Percentiles rank a stretch among this genome's conserved stretches.
These are phyloP conservation scores for Azorinus chamasolen DNA, from an alignment of 2,888 invertebrate genomes.

Conservation along the genomic window DNA sequence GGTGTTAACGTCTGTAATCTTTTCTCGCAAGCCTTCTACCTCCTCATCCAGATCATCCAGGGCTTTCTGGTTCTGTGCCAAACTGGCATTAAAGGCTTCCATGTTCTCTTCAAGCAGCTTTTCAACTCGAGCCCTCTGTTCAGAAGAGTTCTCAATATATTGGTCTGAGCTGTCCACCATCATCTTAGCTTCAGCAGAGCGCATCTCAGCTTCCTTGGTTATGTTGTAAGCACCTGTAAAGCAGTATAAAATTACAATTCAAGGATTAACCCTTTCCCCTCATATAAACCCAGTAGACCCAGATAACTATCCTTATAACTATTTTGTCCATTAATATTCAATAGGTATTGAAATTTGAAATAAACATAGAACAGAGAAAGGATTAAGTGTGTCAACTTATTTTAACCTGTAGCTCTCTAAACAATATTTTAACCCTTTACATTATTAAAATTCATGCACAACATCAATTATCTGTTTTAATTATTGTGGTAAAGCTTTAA, in stretches of 20 bases:
- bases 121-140: constrained; percentile 78
- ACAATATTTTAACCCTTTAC: too few relatives aligned
- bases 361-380: too few relatives aligned
- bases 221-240: constrained; percentile 93
- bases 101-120: constrained; percentile 87
- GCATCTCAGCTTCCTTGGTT: constrained; percentile 91
- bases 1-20: constrained; percentile 94
- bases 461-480: too few relatives aligned
- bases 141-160: constrained; percentile 87
- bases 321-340: too few relatives aligned
- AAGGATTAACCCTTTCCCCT: too few relatives aligned
- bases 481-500: too few relatives aligned
- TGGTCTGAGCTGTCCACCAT: constrained; percentile 84
- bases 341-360: too few relatives aligned
- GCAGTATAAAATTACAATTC: not conserved
- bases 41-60: constrained; percentile 90
- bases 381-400: too few relatives aligned
- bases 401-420: too few relatives aligned
- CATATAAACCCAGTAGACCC: too few relatives aligned
- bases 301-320: too few relatives aligned
- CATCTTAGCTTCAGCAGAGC: constrained; percentile 88
- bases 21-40: constrained; percentile 90
- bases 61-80: constrained; percentile 91
- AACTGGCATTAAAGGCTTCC: constrained; percentile 89
- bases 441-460: too few relatives aligned